Base-by-base conservation (phyloP, 1,140 invertebrate genomes). In the Rhynchophorus ferrugineus region DNA sequence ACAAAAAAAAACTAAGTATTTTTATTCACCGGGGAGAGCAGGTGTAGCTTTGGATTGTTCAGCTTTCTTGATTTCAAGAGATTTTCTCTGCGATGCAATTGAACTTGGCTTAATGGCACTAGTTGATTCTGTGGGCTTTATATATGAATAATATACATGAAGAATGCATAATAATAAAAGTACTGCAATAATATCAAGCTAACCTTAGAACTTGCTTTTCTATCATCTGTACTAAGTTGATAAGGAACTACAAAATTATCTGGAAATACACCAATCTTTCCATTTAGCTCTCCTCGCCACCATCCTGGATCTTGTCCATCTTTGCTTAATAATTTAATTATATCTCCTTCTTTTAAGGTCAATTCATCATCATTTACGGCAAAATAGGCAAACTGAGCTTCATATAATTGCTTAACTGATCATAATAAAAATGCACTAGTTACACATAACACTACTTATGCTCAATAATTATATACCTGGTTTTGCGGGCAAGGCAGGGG, bases 331-430 rank as follows among this genome's bases (percentile, higher is more conserved):
- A 98, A 77, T 5, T 81, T 88, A 53, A 99, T 85, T 13, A 95
- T 76, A 63, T 98, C 92, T 21, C 91, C 93, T 69, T 93, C 89
- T 52, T 78, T 80, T 21, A 99, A 71, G 1, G 84, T 85, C 49
- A 99, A 71, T 72, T 98, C 95, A 74, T 98, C 95, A 13, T 92
- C 88, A 68, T 98, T 96, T 57, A 84, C 82, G 8, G 93, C 89
- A 43, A 82, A 76, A 70, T 98, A 98, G 3, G 91, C 83, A 72
- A 83, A 98, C 47, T 94, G 73, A 14, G 92, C 95, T 65, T 83
- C 78, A 61, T 91, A 96, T 57, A 80, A 71, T 46, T 60, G 61
- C 57, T 64, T 68, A 14, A 35, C 66, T 70, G 48, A 9, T 64
- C 62, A 49, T 22, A 17, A 34, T 48, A 57, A 36, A 42, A 51